Base-by-base conservation (phyloP, 2,797 vertebrate genomes). In the Melanotaenia parkinsoni region DNA sequence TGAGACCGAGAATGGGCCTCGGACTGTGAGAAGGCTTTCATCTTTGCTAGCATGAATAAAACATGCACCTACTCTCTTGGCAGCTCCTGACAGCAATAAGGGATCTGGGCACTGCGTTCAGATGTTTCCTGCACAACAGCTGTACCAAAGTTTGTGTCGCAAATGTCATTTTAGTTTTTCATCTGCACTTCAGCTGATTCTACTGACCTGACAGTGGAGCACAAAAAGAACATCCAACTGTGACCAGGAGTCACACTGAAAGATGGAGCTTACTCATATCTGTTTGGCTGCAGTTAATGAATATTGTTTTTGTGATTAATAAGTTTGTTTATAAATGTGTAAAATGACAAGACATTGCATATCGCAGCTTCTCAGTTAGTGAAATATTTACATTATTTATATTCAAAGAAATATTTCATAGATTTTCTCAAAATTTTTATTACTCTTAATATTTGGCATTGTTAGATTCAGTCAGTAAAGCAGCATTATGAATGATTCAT, bases 31-130 rank as follows among this genome's bases (percentile, higher is more conserved):
- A 79, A 82, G 74, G 76, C 80, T 33, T 67, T 72, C 63, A 58
- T 83, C 63, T 64, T 72, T 28, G 58, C 59, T 67, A 22, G n/a
- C 64, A 63, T 82, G 76, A 87, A 88, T 86, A 76, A 85, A 76
- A 68, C 72, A 83, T 81, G 79, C 61, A 76, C 35, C 74, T 80
- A 35, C 76, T 77, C 75, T 82, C 80, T 83, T 73, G 73, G 76
- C 77, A 83, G 63, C 50, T 76, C 76, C 63, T 78, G 73, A 63
- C 75, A 61, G 77, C 64, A 72, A 43, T 20, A 67, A 74, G 38
- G 73, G 74, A 72, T 82, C 74, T 66, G 76, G 40, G 45, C 67
- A 35, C 68, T 38, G 62, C 18, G 63, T 66, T 86, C 45, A 57
- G 61, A 78, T 70, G 67, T 78, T 80, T 63, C 14, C 32, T 3